Conservation (phyloP, 2,888 invertebrate genomes). For the Diabrotica balteata region DNA sequence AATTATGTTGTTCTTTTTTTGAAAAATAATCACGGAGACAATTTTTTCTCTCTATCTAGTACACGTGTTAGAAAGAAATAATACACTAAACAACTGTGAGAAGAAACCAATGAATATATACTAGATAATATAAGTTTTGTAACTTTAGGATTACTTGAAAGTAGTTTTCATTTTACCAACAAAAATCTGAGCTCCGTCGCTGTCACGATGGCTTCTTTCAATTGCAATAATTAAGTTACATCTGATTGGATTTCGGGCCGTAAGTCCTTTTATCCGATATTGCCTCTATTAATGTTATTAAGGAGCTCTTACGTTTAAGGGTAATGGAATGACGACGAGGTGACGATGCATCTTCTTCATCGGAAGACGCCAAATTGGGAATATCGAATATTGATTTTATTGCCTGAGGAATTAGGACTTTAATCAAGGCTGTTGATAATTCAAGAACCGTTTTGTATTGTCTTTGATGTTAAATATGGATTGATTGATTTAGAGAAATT, state of each 20-base stretch:
- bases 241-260: conserved; percentile 37
- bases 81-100: too few relatives aligned
- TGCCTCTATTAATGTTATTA: conserved; percentile 27
- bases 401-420: conserved; percentile 2
- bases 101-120: too few relatives aligned
- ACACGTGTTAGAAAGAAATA: too few relatives aligned
- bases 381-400: conserved; percentile 13
- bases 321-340: conserved; percentile 27
- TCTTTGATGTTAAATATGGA: not conserved
- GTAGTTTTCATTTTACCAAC: too few relatives aligned
- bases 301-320: conserved; percentile 20
- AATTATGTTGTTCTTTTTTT: too few relatives aligned
- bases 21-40: too few relatives aligned
- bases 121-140: too few relatives aligned
- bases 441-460: not conserved
- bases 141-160: too few relatives aligned
- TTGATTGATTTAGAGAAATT: not conserved
- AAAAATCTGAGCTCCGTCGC: conserved; percentile 1
- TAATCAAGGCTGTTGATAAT: not conserved
- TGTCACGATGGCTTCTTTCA: conserved; percentile 36
- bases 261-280: conserved; percentile 29
- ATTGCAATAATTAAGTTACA: conserved; percentile 43
- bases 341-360: conserved; percentile 14
- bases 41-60: too few relatives aligned
- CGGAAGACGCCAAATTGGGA: conserved; percentile 9